Base-by-base conservation (phyloP, 1,140 invertebrate genomes). In the Drosophila chauvacae region DNA sequence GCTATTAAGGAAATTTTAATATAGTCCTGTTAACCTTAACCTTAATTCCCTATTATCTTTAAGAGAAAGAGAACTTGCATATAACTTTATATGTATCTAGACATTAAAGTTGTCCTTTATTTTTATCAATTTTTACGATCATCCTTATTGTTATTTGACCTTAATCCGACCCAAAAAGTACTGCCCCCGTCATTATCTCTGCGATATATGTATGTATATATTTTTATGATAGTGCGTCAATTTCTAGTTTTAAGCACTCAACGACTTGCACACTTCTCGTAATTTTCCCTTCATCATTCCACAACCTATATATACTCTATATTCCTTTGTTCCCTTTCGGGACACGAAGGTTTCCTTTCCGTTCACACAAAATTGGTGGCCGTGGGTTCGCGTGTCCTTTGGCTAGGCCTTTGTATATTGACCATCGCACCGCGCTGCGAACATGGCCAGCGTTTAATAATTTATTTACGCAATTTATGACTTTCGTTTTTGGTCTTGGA, bases 401-500 rank as follows among this genome's bases (percentile, higher is more conserved):
- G 18, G 53, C 47, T 26, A 30, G 39, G 41, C 53, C 33, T 28
- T 63, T 72, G 65, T 63, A 51, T 51, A 60, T 39, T 73, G 56
- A 48, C 64, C 60, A 76, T 59, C 77, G 20, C 33, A 50, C 48
- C 57, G 33, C 33, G 13, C 51, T 7, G 51, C 81, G 23, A 41
- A 44, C 58, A 53, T 50, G 26, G 37, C 51, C 30, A 51, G 39
- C 18, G 61, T 55, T 90, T 76, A 90, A 90, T 88, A 90, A 90
- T 85, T 90, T 50, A 90, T 90, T 90, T 90, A 81, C 85, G 85
- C 85, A 90, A 85, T 81, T 87, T 88, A 80, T 87, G 79, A 82
- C 70, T 80, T 73, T 57, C 66, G 62, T 60, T 65, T 56, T 57
- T 65, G 33, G 60, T 42, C 51, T 50, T n/a, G 47, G 60, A 56